Evolutionary conservation across 2,797 vertebrate genomes (phyloP), one percentile per base, ranked within the genome.

Genomic region (Eurystomus glaucurus): DNA sequence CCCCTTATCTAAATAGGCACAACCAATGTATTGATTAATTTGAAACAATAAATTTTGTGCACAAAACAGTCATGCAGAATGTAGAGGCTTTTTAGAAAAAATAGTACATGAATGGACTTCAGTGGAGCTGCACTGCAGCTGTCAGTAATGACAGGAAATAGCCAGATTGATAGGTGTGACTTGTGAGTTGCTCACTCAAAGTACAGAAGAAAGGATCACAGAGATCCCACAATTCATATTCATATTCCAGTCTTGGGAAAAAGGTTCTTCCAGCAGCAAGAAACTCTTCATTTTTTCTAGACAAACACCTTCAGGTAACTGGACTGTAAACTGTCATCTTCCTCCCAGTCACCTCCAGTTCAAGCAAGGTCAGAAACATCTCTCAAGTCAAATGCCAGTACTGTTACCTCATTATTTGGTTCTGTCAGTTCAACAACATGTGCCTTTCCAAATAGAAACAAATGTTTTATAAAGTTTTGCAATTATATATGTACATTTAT

Each of bases 381-480:
- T 90, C 46, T 90, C 22, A 66, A 61, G 22, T 66, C 51, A 85
- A 87, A 33, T 64, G 22, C 45, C 68, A 45, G 3, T 18, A 46
- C 6, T 28, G 26, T 39, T n/a, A 43, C 29, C 88, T 87, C 45
- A 45, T 43, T 80, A 64, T 69, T 86, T 91, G 35, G 6, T 1
- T 46, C 43, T 71, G 15, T 62, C 37, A 48, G 57, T 69, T 85
- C 65, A 93, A 28, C 21, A 92, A 15, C 6, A 10, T 15, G 16
- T 61, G 9, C 43, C 43, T 81, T 92, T 92, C 55, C 22, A 75
- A 80, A 87, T 23, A 78, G 7, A 79, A 90, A 54, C 17, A 48
- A 37, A 75, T 22, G 4, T 69, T 96, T 93, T 78, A 35, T 45
- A 52, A 96, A 74, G 50, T 94, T 96, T 92, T 76, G 20, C 41